Base-by-base conservation (phyloP, 1,140 invertebrate genomes). In the Marisa cornuarietis region DNA sequence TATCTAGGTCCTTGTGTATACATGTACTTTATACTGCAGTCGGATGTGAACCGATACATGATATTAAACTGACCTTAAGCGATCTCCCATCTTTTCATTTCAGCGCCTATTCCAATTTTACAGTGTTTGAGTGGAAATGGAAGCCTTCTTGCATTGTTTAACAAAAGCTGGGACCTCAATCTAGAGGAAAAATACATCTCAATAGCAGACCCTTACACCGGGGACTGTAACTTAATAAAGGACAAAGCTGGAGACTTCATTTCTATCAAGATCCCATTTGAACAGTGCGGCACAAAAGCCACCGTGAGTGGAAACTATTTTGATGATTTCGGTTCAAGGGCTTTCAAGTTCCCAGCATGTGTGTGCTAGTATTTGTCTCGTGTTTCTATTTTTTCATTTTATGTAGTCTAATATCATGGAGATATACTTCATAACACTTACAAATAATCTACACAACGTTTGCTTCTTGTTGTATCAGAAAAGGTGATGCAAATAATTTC, bases 121-220 rank as follows among this genome's bases (percentile, higher is more conserved):
- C 63, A 77, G 61, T 88, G 87, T 77, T n/a, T 77, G 4, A 68
- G 83, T 9, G 83, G 79, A 9, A 31, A 83, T 9, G 83, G 79
- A 9, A 31, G 76, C n/a, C 82, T 88, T 31, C 82, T 80, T 9
- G 87, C 87, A 22, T 76, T 72, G 9, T 90, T 90, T 71, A 85
- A 78, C 62, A 65, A 78, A 61, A 69, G 71, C 16, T 68, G 75
- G 9, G 84, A 89, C 71, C 76, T 83, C 1, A 80, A 79, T n/a
- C 78, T 90, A 24, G 83, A 85, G 26, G 63, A 63, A 14, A 85
- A 85, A 80, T 84, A 88, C 76, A 77, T 90, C 42, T 77, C 71
- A 1, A 79, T 90, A 13, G 72, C 72, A 18, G 74, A 72, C 22
- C 65, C 52, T 18, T 58, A 61, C n/a, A 80, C 66, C 31, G 69